Evolutionary conservation across 2,888 invertebrate genomes (phyloP), one percentile per base, ranked within the genome.

Genomic region (Anthrax anthrax): DNA sequence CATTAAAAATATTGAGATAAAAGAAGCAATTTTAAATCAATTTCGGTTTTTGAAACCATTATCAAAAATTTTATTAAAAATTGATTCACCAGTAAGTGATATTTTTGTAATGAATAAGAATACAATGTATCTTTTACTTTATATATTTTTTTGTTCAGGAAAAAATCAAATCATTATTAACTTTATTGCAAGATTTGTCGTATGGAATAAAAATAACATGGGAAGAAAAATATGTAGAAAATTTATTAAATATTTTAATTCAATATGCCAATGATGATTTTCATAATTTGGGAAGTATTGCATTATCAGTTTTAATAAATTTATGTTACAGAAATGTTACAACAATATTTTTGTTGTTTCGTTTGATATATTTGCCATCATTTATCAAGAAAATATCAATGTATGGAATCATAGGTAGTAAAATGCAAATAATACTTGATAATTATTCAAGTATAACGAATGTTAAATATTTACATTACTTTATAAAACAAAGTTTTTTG

Each of bases 151-250:
- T 23, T 45, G 6, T 46, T 14, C 12, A 56, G 48, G 67, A 67
- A 38, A 62, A 63, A 10, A 51, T 59, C 12, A 56, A 59, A 6
- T 56, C 60, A 0, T 18, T 67, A 37, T 41, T 67, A 18, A 47
- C 55, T 1, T 54, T 67, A 18, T 43, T 66, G 27, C 67, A 84
- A 74, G 83, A 84, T 58, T 70, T 87, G 48, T 82, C 85, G 0
- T 84, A 84, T 55, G 85, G 85, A 27, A 81, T 85, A 17, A 79
- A 78, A 60, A 82, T 87, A 23, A 77, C 76, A 9, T 86, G 85
- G 84, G 84, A 84, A 61, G 84, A 86, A 57, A 81, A 84, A 0
- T 81, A 85, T 61, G 68, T 87, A 38, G 67, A 77, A 0, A 72
- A 75, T 50, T 66, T 87, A 12, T 76, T 86, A 63, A 74, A 77